Base-by-base conservation (phyloP, 2,888 invertebrate genomes). In the Drosophila prolongata region DNA sequence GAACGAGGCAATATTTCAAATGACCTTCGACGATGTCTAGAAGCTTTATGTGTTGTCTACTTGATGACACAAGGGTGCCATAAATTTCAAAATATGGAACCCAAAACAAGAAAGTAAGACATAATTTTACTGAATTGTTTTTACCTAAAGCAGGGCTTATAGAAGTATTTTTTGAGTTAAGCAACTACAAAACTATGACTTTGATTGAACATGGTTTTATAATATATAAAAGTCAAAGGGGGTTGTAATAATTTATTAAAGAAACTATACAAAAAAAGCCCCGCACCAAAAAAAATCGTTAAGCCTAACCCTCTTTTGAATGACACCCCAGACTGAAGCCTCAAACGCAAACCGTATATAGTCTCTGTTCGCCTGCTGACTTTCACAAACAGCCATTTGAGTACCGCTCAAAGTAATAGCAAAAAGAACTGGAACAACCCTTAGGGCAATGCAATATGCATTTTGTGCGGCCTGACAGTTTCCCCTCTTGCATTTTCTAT, bases 351-450 rank as follows among this genome's bases (percentile, higher is more conserved):
- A 75, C 56, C 68, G 66, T 42, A 78, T 59, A 71, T 66, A 61
- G 72, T 70, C 14, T 46, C 58, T 38, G 60, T 53, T 65, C 61
- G 70, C 50, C n/a, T 37, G 6, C 11, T 58, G 62, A 57, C 72
- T 79, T 79, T 73, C 65, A 78, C 74, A 75, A 66, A 67, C 57
- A 64, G 55, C 62, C 68, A 59, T 65, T 70, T 68, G 52, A 73
- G 72, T 62, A 65, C 50, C 62, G 57, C 56, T 58, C 42, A 54
- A 53, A 49, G 55, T 24, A 58, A 50, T 35, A 53, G 44, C 52
- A 66, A 50, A 61, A 27, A 47, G 30, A 14, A 49, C 24, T 52
- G 59, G 40, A 69, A 43, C 57, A 55, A 47, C 61, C 68, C 69
- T 54, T 46, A 62, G 54, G 71, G 57, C 14, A 47, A 46, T 46